These are phyloP conservation scores for Crypturellus undulatus DNA, from an alignment of 2,113 vertebrate genomes.

Conservation along the genomic window DNA sequence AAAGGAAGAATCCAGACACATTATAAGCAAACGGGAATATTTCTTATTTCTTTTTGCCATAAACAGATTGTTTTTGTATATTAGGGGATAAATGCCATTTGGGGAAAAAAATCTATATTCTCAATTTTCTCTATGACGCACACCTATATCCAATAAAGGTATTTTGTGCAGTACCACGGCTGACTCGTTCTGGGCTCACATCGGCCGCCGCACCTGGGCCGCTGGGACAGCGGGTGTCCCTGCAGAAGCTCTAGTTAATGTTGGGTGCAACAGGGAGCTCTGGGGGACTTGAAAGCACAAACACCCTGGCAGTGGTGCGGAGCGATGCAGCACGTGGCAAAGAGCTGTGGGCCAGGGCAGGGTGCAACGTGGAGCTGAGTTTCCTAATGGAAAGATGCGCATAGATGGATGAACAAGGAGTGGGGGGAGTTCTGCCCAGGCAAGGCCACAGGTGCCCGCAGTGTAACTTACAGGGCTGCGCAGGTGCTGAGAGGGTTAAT, in stretches of 20 bases:
- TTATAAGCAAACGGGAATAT: background rate
- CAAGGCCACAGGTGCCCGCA: background rate
- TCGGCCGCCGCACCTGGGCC: background rate
- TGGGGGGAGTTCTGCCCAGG: background rate
- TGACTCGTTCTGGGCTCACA: background rate
- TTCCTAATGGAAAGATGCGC: background rate
- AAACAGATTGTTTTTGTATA: constrained; percentile 54
- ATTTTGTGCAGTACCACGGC: constrained; percentile 29
- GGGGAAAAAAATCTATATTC: constrained; percentile 2
- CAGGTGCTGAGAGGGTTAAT: background rate
- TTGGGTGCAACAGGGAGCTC: background rate
- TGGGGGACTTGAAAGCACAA: background rate
- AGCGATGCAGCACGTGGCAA: background rate
- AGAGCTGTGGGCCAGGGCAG: background rate
- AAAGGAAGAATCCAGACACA: background rate
- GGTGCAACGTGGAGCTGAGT: background rate
- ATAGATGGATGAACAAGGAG: background rate
- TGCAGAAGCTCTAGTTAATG: background rate
- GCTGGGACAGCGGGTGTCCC: background rate
- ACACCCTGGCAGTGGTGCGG: background rate
- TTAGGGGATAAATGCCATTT: constrained; percentile 14
- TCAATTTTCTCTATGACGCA: constrained; percentile 18
- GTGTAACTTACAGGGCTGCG: background rate
- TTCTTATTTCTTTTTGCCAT: background rate
- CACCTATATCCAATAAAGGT: constrained; percentile 49